Conservation (phyloP, 2,113 vertebrate genomes). For the Rhinopomastus cyanomelas region DNA sequence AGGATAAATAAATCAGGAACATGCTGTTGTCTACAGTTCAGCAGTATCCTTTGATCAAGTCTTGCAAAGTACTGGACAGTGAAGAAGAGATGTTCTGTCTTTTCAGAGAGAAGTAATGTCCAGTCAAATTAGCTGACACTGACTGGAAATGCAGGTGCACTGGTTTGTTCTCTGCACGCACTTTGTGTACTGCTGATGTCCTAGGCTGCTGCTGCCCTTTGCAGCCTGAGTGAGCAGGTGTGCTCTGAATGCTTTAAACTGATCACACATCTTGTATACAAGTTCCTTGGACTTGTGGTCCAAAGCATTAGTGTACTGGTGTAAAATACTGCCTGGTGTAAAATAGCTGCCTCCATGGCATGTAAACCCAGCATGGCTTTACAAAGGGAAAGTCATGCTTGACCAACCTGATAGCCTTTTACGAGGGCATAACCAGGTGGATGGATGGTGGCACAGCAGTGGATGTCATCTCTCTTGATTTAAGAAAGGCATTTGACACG, state of each 20-base stretch:
- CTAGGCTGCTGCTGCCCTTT: not conserved
- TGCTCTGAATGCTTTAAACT: not conserved
- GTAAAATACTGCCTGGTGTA: not conserved
- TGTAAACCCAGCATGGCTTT: no score
- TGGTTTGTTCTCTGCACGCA: not conserved
- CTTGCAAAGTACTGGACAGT: not conserved
- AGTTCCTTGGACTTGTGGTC: not conserved
- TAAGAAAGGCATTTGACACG: no score
- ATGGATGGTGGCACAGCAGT: no score
- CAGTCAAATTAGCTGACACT: not conserved
- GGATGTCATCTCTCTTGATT: no score
- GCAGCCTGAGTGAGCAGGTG: not conserved
- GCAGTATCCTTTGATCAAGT: not conserved
- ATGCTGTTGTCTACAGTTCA: not conserved
- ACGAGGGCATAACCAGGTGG: no score
- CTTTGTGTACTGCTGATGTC: not conserved
- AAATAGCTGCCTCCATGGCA: not conserved
- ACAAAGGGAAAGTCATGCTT: no score
- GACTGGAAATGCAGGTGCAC: not conserved
- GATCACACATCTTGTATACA: fast-evolving
- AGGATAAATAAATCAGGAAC: not conserved
- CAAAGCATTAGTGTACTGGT: not conserved
- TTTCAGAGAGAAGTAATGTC: not conserved
- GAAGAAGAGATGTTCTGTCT: not conserved
- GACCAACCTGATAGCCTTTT: no score